Base-by-base conservation (phyloP, 1,140 invertebrate species). In the Solen grandis region DNA sequence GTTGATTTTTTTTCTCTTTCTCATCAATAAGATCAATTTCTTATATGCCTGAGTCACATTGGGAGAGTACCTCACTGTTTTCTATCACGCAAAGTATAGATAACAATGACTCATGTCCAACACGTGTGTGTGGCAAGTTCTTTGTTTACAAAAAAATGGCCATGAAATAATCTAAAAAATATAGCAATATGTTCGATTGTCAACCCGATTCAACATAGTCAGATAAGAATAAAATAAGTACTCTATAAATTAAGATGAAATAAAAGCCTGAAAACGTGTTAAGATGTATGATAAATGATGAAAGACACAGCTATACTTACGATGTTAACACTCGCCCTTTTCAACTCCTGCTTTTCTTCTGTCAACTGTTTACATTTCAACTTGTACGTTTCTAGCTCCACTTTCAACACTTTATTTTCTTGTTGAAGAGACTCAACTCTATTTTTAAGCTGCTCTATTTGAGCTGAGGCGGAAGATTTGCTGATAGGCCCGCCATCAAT, bases 331-430 rank as follows among this genome's bases (percentile, higher is more conserved):
- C 97, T 99, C 66, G 97, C 97, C 93, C 98, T 96, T 82, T 97
- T 95, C 81, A 99, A 94, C 85, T 95, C 95, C 84, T 96, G 95
- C 92, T 99, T 99, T 93, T 99, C 98, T 92, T 99, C 98, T 90
- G 98, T 97, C 29, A 99, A 93, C 29, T 97, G 95, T 92, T 99
- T 99, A 41, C 99, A 97, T 88, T 97, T 95, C 52, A 99, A 93
- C 92, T 99, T 99, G 89, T 97, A 99, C 0, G 98, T 99, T 88
- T 99, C 98, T 79, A 99, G 92, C 92, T 99, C 98, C 27, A 99
- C 97, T 94, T 98, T 99, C 29, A 99, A 93, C 16, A 99, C 98
- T 86, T 97, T 95, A 93, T 99, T 99, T 93, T 99, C 98, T 91
- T 99, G 98, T 90, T 98, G 97, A 25, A 99, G 92, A 57, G 97